A percentile compares a stretch with the other conserved stretches of the same genome.
These are phyloP conservation scores for Sebastes trivittatus DNA, from an alignment of 2,797 vertebrate genomes.

Conservation along the genomic window DNA sequence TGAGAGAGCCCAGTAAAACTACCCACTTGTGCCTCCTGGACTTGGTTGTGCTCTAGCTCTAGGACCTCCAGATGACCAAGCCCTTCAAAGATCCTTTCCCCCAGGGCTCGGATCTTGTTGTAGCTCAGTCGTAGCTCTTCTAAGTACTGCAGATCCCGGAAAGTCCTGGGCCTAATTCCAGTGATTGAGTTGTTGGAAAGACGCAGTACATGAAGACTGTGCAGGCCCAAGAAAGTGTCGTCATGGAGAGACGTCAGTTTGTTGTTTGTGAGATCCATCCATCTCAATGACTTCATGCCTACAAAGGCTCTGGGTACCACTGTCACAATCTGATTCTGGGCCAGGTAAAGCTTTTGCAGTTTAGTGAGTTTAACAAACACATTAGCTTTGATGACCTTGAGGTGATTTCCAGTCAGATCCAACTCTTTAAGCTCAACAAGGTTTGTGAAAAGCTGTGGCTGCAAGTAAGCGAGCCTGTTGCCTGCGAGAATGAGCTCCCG, in stretches of 20 bases:
- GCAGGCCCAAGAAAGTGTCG: conserved; percentile 91
- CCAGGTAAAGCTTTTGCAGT: conserved; percentile 94
- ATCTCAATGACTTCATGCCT: conserved; percentile 92
- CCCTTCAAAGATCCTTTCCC: conserved; percentile 89
- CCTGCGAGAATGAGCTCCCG: conserved; percentile 91
- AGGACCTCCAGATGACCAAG: conserved; percentile 92
- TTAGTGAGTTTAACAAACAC: conserved; percentile 90
- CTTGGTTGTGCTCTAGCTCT: conserved; percentile 90
- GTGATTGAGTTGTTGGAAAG: conserved; percentile 91
- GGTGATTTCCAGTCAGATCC: conserved; percentile 89
- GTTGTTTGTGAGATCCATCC: conserved; percentile 96
- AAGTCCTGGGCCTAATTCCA: conserved; percentile 86
- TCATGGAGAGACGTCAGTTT: conserved; percentile 86
- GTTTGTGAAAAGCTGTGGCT: conserved; percentile 90
- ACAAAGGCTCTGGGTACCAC: conserved; percentile 90
- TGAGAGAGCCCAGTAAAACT: conserved; percentile 89
- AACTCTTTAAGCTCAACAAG: conserved; percentile 92
- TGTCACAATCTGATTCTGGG: conserved; percentile 89
- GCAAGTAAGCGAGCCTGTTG: conserved; percentile 93
- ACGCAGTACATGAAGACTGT: conserved; percentile 91
- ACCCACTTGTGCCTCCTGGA: conserved; percentile 87
- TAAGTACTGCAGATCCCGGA: conserved; percentile 93
- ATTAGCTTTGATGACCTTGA: conserved; percentile 91
- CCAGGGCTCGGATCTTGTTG: conserved; percentile 87
- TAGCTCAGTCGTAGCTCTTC: conserved; percentile 92